Percentiles rank a stretch among this genome's conserved stretches.
Conservation (phyloP, 2,113 vertebrate genomes). For the Paraplagusia blochii region DNA sequence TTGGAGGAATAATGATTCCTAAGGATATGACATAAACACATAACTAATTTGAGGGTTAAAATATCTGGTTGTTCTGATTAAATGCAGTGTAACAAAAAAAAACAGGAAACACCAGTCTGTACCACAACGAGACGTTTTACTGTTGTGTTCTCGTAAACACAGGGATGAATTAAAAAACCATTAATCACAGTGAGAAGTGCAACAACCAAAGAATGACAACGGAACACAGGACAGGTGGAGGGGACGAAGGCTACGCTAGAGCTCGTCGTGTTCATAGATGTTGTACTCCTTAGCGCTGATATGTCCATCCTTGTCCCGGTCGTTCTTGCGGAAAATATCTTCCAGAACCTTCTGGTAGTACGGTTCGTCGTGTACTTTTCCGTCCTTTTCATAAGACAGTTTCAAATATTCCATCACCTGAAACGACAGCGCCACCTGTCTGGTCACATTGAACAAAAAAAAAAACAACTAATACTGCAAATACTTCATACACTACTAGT, state of each 20-base stretch:
- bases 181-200: too few relatives aligned
- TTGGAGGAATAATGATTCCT: too few relatives aligned
- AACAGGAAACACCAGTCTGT: too few relatives aligned
- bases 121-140: too few relatives aligned
- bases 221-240: neutral
- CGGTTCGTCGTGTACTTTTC: conserved; percentile 77
- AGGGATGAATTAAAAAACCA: too few relatives aligned
- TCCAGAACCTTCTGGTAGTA: conserved; percentile 83
- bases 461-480: neutral
- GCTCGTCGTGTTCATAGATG: conserved; percentile 90
- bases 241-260: conserved; percentile 64
- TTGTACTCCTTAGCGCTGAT: conserved; percentile 94
- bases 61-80: too few relatives aligned
- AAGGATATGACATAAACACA: too few relatives aligned
- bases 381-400: conserved; percentile 83
- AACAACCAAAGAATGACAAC: too few relatives aligned
- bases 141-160: too few relatives aligned
- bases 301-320: conserved; percentile 82
- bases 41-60: too few relatives aligned
- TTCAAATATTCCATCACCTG: conserved; percentile 87
- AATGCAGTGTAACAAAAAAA: too few relatives aligned
- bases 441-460: neutral
- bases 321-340: conserved; percentile 90
- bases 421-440: conserved; percentile 7
- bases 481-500: too few relatives aligned